Conservation (phyloP, 2,797 vertebrate genomes). For the Melanotaenia boesemani region DNA sequence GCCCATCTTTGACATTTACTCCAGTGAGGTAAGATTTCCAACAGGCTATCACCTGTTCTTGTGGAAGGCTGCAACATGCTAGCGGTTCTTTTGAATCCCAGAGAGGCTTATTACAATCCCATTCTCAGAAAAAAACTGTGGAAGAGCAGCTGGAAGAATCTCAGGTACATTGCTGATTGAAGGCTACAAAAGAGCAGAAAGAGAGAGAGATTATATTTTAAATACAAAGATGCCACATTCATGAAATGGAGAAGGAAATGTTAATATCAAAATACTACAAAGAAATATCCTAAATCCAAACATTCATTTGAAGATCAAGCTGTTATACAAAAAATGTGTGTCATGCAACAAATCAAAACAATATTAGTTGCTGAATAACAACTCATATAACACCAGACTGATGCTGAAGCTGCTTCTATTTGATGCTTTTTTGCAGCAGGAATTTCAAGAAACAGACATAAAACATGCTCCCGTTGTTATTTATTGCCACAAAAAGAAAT, state of each 20-base stretch:
- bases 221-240: slow-evolving; percentile 13
- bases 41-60: slow-evolving; percentile 56
- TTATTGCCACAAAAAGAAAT: neutral
- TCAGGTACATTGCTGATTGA: slow-evolving; percentile 64
- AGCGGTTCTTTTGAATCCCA: slow-evolving; percentile 59
- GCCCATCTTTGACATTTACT: slow-evolving; percentile 59
- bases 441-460: neutral
- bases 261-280: slow-evolving; percentile 13
- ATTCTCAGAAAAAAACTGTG: slow-evolving; percentile 55
- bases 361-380: slow-evolving; percentile 6
- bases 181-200: slow-evolving; percentile 60
- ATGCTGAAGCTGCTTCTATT: neutral
- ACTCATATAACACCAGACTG: neutral
- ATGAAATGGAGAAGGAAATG: neutral
- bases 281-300: slow-evolving; percentile 2
- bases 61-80: slow-evolving; percentile 72
- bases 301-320: neutral
- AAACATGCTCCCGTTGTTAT: neutral
- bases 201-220: slow-evolving; percentile 11
- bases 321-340: neutral
- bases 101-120: slow-evolving; percentile 56
- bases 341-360: neutral
- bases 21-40: slow-evolving; percentile 66
- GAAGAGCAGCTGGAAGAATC: slow-evolving; percentile 61
- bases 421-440: neutral